These are phyloP conservation scores for Hypselothyrea guttata DNA, from an alignment of 2,888 invertebrate species.

Conservation along the genomic window DNA sequence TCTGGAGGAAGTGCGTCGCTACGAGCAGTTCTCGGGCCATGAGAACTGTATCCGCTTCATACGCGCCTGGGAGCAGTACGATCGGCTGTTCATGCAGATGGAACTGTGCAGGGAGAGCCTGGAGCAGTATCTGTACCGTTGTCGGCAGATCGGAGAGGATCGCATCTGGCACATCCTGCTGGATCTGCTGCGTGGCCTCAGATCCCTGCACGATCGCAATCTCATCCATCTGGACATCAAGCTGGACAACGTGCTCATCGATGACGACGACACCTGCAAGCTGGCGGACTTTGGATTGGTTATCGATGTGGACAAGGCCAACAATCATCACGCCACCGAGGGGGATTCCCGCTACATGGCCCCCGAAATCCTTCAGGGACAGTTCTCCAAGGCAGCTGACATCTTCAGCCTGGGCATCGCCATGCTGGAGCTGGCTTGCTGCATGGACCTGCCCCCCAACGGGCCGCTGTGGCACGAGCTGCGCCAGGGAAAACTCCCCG, in stretches of 20 bases:
- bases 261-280: conserved; percentile 86
- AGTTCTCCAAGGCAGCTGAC: conserved; percentile 88
- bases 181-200: conserved; percentile 85
- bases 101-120: conserved; percentile 87
- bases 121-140: conserved; percentile 84
- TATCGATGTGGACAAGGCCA: conserved; percentile 85
- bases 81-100: conserved; percentile 87
- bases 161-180: conserved; percentile 87
- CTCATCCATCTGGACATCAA: conserved; percentile 90
- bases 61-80: conserved; percentile 89
- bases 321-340: conserved; percentile 85
- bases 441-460: conserved; percentile 87
- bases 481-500: conserved; percentile 84
- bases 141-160: conserved; percentile 85
- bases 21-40: conserved; percentile 87
- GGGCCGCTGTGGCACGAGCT: conserved; percentile 88
- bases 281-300: conserved; percentile 89
- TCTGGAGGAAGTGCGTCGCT: conserved; percentile 86
- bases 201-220: conserved; percentile 87
- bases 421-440: conserved; percentile 87
- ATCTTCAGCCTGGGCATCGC: conserved; percentile 89
- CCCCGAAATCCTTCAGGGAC: conserved; percentile 86
- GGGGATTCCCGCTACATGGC: conserved; percentile 91
- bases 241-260: conserved; percentile 89
- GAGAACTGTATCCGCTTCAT: conserved; percentile 87